phyloP scores from a whole-genome alignment of 2,797 vertebrate genomes.

The Cynopterus sphinx region DNA sequence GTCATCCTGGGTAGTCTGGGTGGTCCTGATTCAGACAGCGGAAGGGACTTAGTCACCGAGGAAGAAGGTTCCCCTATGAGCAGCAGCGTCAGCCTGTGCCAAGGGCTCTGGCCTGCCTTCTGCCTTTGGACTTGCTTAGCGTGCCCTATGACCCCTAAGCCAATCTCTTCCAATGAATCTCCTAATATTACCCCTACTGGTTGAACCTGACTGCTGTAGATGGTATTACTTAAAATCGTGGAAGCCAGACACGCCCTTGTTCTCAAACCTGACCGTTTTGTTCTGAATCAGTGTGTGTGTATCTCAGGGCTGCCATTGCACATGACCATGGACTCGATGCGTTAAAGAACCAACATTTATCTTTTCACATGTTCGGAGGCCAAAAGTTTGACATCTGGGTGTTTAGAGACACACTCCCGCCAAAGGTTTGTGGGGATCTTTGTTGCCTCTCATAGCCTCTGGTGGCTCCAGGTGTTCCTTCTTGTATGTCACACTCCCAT shows the following conservation, averaged over 20 bases:
- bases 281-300: neutral
- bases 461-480: neutral
- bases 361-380: neutral
- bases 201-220: neutral
- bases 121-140: neutral
- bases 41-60: neutral
- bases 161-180: neutral
- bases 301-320: neutral
- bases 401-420: neutral
- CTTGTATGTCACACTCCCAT: neutral
- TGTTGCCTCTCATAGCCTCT: neutral
- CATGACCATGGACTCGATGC: neutral
- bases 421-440: neutral
- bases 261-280: neutral
- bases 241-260: neutral
- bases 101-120: neutral
- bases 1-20: neutral
- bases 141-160: neutral
- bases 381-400: neutral
- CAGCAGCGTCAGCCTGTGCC: too few species aligned
- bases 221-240: neutral
- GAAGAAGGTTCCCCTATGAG: neutral
- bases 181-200: neutral
- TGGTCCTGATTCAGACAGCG: neutral
- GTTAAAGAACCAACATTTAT: neutral